These are phyloP conservation scores for Phyllopteryx taeniolatus DNA, from an alignment of 2,113 vertebrate species.

Conservation along the genomic window DNA sequence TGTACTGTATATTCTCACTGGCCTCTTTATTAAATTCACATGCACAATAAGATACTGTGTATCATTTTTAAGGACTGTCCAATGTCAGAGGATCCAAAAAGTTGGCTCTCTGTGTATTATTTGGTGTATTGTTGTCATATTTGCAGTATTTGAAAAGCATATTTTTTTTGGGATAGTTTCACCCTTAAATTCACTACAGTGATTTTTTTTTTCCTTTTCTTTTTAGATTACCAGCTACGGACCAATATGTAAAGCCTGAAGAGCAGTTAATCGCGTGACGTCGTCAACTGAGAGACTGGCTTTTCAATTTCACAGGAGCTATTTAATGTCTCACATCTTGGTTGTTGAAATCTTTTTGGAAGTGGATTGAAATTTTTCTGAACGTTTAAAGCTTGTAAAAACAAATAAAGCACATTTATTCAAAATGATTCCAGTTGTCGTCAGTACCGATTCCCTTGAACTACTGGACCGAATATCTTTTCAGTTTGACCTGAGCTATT, in stretches of 20 bases:
- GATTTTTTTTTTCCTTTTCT: background rate
- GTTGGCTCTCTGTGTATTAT: background rate
- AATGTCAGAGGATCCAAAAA: too few relatives aligned
- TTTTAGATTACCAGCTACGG: conserved; percentile 77
- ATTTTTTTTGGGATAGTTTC: background rate
- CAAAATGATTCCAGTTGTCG: conserved; percentile 8
- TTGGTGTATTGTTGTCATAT: background rate
- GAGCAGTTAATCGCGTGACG: conserved; percentile 28
- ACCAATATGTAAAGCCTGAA: conserved; percentile 59
- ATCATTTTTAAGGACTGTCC: background rate
- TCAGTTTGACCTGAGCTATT: conserved; percentile 39
- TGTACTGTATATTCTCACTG: background rate
- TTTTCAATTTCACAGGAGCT: conserved; percentile 39
- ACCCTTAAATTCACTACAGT: background rate
- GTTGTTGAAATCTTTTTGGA: conserved; percentile 28
- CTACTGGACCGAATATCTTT: conserved; percentile 41
- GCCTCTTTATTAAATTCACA: background rate
- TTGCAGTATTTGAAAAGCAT: background rate
- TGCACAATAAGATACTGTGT: background rate
- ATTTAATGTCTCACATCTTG: conserved; percentile 22
- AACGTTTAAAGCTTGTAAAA: conserved; percentile 12
- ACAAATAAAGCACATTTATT: conserved; percentile 47
- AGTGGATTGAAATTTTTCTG: conserved; percentile 28
- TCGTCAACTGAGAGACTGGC: conserved; percentile 41
- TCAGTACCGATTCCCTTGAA: conserved; percentile 12